Evolutionary conservation across 2,888 invertebrate species (phyloP).

Genomic region (Spodoptera picta): DNA sequence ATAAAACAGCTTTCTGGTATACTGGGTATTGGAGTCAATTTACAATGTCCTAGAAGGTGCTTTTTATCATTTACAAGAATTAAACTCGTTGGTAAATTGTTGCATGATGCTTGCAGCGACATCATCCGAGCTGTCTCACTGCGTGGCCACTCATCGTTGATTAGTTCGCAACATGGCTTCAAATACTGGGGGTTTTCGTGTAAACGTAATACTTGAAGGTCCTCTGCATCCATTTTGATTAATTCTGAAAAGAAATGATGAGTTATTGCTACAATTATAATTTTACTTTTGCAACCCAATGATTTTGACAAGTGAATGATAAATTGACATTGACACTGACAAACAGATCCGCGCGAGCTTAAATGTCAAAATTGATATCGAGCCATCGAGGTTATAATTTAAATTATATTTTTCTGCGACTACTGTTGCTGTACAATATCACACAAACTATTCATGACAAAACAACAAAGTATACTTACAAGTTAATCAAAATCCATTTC

Average conservation of each 20-base stretch:
- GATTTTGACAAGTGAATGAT: background rate
- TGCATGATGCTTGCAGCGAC: slow-evolving; percentile 92
- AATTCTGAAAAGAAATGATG: slow-evolving; percentile 36
- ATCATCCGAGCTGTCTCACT: slow-evolving; percentile 93
- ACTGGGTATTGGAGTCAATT: slow-evolving; percentile 92
- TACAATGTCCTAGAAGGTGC: slow-evolving; percentile 93
- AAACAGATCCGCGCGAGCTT: background rate
- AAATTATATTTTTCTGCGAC: slow-evolving; percentile 12
- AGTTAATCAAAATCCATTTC: slow-evolving; percentile 48
- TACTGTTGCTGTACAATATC: background rate
- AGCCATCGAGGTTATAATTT: slow-evolving; percentile 33
- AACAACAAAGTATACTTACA: slow-evolving; percentile 39
- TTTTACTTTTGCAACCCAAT: slow-evolving; percentile 3
- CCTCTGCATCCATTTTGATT: slow-evolving; percentile 71
- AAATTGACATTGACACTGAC: slow-evolving; percentile 19
- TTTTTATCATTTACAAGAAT: slow-evolving; percentile 89
- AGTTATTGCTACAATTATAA: background rate
- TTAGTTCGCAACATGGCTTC: slow-evolving; percentile 91
- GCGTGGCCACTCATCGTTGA: slow-evolving; percentile 96
- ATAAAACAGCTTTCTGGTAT: slow-evolving; percentile 92
- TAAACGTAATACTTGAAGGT: slow-evolving; percentile 89
- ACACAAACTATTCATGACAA: background rate
- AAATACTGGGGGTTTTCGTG: slow-evolving; percentile 92
- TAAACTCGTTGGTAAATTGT: slow-evolving; percentile 92
- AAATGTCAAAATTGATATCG: slow-evolving; percentile 17